Evolutionary conservation across 2,113 vertebrate species (phyloP).

Genomic region (Baryphthengus martii): DNA sequence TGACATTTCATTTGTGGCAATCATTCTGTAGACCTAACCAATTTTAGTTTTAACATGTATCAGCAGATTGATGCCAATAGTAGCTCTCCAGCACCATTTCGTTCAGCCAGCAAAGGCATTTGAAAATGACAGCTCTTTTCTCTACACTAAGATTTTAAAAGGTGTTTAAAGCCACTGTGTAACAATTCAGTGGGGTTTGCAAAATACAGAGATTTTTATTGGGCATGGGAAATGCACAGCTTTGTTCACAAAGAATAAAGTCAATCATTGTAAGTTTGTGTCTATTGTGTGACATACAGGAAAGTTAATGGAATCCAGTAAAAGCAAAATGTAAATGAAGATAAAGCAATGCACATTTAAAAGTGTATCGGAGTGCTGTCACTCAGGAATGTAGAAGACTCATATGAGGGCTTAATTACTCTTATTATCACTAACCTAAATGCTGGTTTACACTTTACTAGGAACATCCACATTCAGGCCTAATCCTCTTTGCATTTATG

Average conservation of each 20-base stretch:
- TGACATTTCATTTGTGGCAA: neutral
- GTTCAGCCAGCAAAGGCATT: neutral
- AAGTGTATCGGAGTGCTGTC: neutral
- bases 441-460: neutral
- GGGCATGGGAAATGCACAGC: neutral
- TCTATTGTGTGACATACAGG: neutral
- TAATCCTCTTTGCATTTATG: neutral
- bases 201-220: neutral
- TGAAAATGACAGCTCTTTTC: conserved; percentile 1
- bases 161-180: neutral
- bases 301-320: neutral
- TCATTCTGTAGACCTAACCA: neutral
- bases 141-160: conserved; percentile 5
- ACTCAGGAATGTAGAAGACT: neutral
- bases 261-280: neutral
- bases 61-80: neutral
- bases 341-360: neutral
- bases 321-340: neutral
- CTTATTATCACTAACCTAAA: neutral
- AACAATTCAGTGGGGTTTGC: neutral
- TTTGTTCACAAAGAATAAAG: neutral
- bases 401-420: neutral
- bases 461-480: neutral
- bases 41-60: neutral
- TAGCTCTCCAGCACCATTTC: neutral